Evolutionary conservation across 2,888 invertebrate genomes (phyloP).

Genomic region (Malthinus seriepunctatus): DNA sequence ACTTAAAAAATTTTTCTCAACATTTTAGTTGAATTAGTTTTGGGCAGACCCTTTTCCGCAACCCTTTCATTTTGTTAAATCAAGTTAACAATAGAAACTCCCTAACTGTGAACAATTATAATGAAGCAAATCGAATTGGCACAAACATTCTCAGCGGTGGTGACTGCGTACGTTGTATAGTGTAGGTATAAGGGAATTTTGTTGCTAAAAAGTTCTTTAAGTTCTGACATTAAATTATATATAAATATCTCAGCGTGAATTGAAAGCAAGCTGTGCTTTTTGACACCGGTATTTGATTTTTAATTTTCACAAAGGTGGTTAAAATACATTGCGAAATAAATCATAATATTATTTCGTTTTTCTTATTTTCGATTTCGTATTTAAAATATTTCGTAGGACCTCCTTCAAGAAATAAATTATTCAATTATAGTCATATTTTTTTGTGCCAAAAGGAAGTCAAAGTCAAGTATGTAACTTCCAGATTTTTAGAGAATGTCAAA

Average conservation of each 20-base stretch:
- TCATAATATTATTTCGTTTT: too few relatives aligned
- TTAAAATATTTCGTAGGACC: too few relatives aligned
- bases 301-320: slow-evolving; percentile 5
- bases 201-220: slow-evolving; percentile 13
- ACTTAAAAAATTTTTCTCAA: not conserved
- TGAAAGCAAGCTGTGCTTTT: slow-evolving; percentile 9
- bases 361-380: too few relatives aligned
- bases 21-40: not conserved
- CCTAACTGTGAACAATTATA: slow-evolving; percentile 26
- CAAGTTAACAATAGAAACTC: slow-evolving; percentile 25
- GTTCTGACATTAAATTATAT: slow-evolving; percentile 7
- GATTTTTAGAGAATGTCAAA: too few relatives aligned
- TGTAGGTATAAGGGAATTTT: slow-evolving; percentile 7
- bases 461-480: too few relatives aligned
- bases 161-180: too few relatives aligned
- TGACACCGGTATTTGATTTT: slow-evolving; percentile 1
- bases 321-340: not conserved
- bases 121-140: slow-evolving; percentile 28
- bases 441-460: too few relatives aligned
- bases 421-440: too few relatives aligned
- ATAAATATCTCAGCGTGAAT: slow-evolving; percentile 21
- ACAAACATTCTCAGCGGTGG: slow-evolving; percentile 30
- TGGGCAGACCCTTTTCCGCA: slow-evolving; percentile 13
- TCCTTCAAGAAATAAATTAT: too few relatives aligned
- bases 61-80: slow-evolving; percentile 28